Base-by-base conservation (phyloP, 1,140 invertebrate genomes). In the Atta texana region DNA sequence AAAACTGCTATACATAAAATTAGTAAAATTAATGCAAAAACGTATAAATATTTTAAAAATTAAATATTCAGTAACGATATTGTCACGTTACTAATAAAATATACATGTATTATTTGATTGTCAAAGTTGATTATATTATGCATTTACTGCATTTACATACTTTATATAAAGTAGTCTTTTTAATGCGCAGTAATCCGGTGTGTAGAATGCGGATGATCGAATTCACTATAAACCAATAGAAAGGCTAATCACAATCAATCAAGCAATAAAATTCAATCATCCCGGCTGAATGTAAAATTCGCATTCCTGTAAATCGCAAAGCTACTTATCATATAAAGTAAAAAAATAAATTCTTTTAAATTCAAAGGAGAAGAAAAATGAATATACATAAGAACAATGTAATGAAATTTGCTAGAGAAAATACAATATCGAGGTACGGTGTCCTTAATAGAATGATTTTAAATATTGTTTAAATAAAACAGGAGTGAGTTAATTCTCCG, bases 271-370 rank as follows among this genome's bases (percentile, higher is more conserved):
- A 68, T 12, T 4, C n/a, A 51, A 57, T 44, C 18, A 57, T 14
- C 1, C 16, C 59, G 7, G 16, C 28, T 6, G 7, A 49, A 18
- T 2, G 28, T 78, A 66, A 78, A 64, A 53, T 34, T 66, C 24
- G 18, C 39, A 7, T 39, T 2, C 28, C 12, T 31, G 12, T 24
- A 14, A 44, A 44, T 44, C 18, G 18, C 21, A 16, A 53, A n/a
- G 18, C 44, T 80, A 34, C 44, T 80, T 80, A 68, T 51, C 18
- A 31, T 34, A 78, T 34, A 68, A 53, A 68, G 28, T 34, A 14
- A 28, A 34, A 34, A 34, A 34, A 34, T 34, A 34, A 24, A 18
- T 10, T 24, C 8, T 80, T n/a, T 18, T 0, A 34, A 68, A 31
- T 34, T 1, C n/a, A 14, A 55, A 31, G 39, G 8, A 28, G 5